These are phyloP conservation scores for Astur gentilis DNA, from an alignment of 2,113 vertebrate species.

Conservation along the genomic window DNA sequence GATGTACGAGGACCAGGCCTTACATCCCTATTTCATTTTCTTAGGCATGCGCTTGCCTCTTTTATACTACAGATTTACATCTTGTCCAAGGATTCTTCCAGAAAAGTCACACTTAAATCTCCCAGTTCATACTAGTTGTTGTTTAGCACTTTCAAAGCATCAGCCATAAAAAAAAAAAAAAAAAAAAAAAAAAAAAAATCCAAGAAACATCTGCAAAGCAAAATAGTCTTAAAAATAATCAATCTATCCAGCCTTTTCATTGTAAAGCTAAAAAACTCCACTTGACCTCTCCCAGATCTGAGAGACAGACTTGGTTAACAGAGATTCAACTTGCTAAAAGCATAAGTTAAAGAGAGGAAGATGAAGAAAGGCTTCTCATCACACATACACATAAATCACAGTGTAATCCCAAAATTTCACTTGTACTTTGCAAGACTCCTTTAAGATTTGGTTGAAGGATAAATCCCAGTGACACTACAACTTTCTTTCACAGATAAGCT, in stretches of 20 bases:
- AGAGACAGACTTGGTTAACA: not conserved
- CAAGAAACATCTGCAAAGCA: not conserved
- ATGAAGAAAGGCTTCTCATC: not conserved
- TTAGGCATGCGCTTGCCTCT: fast-evolving
- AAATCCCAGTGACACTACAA: not conserved
- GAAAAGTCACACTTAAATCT: not conserved
- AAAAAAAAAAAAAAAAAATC: not conserved
- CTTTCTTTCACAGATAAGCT: not conserved
- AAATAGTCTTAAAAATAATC: not conserved
- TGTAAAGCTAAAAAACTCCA: not conserved
- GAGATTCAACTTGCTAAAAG: not conserved
- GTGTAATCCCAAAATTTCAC: not conserved
- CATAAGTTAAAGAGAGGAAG: not conserved
- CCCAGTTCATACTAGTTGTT: not conserved
- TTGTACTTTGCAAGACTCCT: not conserved
- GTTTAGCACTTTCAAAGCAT: not conserved
- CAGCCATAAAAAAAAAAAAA: not conserved
- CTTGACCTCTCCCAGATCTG: not conserved
- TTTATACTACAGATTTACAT: not conserved
- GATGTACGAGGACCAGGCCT: fast-evolving
- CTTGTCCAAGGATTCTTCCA: not conserved
- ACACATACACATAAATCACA: fast-evolving
- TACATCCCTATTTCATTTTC: too few relatives aligned
- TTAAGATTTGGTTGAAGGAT: not conserved
- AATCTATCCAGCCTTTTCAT: not conserved